A percentile compares a stretch with the other conserved stretches of the same genome.
These are phyloP conservation scores for Suncus etruscus DNA, from an alignment of 2,113 vertebrate genomes.

Conservation along the genomic window DNA sequence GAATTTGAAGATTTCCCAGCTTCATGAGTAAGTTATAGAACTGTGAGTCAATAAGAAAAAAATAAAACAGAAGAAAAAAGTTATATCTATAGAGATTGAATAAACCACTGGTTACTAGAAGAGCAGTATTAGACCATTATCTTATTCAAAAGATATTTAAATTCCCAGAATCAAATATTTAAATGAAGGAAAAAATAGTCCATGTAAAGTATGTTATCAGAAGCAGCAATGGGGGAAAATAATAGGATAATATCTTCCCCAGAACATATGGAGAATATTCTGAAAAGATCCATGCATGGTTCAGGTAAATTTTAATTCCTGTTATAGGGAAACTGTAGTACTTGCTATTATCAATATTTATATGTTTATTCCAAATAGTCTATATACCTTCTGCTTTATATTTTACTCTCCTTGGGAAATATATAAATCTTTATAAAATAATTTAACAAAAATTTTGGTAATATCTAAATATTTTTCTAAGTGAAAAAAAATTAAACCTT, in stretches of 20 bases:
- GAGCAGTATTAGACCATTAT: not conserved
- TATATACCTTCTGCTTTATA: slow-evolving; percentile 5
- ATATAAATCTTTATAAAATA: slow-evolving; percentile 53
- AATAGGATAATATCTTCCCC: not conserved
- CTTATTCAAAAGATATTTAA: slow-evolving; percentile 21
- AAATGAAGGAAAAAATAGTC: not conserved
- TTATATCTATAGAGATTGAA: slow-evolving; percentile 31
- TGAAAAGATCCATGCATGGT: not conserved
- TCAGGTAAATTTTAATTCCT: not conserved
- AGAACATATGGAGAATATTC: not conserved
- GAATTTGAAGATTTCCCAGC: not conserved
- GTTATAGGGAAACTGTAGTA: not conserved
- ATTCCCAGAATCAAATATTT: slow-evolving; percentile 37
- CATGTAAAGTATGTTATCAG: not conserved
- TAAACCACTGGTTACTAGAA: slow-evolving; percentile 27
- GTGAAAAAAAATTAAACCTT: slow-evolving; percentile 64
- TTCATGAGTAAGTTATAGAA: not conserved
- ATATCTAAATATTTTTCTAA: slow-evolving; percentile 62
- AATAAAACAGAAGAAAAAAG: slow-evolving; percentile 1
- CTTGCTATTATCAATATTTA: not conserved
- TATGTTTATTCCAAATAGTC: not conserved
- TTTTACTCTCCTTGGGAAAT: slow-evolving; percentile 27
- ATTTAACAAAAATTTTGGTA: slow-evolving; percentile 52
- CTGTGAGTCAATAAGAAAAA: not conserved
- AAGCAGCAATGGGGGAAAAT: slow-evolving; percentile 40